These are phyloP conservation scores for Drosophila kanekoi DNA, from an alignment of 2,888 invertebrate species.

Conservation along the genomic window DNA sequence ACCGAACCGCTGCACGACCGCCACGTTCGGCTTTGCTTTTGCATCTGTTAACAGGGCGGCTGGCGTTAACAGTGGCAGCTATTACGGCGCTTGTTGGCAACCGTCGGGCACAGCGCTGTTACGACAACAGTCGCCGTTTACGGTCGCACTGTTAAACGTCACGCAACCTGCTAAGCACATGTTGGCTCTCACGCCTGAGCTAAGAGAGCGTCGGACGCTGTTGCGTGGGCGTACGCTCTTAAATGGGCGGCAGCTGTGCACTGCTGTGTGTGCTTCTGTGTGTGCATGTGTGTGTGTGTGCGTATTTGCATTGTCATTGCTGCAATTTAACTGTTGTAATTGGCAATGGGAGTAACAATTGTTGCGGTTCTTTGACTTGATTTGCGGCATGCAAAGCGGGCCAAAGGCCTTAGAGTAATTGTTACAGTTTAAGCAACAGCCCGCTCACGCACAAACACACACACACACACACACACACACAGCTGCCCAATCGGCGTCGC, in stretches of 20 bases:
- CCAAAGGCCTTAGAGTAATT: constrained; percentile 1
- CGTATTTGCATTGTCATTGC: constrained; percentile 12
- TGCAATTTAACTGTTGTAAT: constrained; percentile 35
- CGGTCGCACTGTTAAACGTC: constrained; percentile 25
- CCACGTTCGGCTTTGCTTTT: constrained; percentile 52
- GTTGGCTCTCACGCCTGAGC: constrained; percentile 2
- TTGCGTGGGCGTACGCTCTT: constrained; percentile 24
- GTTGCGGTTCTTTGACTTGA: constrained; percentile 21
- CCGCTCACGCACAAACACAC: too few relatives aligned
- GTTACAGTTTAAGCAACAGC: constrained; percentile 9
- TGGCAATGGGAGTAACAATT: constrained; percentile 31
- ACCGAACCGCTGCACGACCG: constrained; percentile 53
- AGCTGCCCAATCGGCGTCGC: neutral
- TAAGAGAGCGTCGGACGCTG: constrained; percentile 4
- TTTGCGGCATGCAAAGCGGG: constrained; percentile 9
- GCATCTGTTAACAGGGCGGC: constrained; percentile 55
- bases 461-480: too few relatives aligned
- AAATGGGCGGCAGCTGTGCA: constrained; percentile 5
- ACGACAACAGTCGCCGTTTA: constrained; percentile 27
- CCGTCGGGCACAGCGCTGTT: constrained; percentile 29
- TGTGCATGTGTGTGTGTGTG: neutral
- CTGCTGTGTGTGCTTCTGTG: neutral
- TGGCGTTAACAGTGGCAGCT: constrained; percentile 28
- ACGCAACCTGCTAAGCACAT: constrained; percentile 34
- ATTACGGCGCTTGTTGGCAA: constrained; percentile 32